Percentiles rank a stretch among this genome's conserved stretches.
Conservation (phyloP, 2,113 vertebrate species). For the Trogon surrucura region DNA sequence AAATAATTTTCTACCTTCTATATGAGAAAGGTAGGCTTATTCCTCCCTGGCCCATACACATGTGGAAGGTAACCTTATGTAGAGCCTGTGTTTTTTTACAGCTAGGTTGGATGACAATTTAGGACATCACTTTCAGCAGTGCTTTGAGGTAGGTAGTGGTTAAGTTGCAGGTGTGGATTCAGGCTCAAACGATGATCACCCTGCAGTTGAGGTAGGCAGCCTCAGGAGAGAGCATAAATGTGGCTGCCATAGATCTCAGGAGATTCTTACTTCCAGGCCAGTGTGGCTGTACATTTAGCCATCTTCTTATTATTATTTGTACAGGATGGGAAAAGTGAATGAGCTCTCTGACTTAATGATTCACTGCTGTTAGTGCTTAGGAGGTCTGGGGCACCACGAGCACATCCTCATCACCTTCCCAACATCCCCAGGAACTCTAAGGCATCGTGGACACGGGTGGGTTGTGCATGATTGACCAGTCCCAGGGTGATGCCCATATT, state of each 20-base stretch:
- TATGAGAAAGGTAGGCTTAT: neutral
- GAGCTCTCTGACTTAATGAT: neutral
- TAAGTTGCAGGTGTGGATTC: neutral
- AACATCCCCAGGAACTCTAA: neutral
- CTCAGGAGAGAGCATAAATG: neutral
- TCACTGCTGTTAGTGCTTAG: neutral
- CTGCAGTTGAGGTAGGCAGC: neutral
- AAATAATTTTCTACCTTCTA: neutral
- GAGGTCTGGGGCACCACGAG: neutral
- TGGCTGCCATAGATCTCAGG: neutral
- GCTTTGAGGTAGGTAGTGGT: neutral
- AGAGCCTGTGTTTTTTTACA: fast-evolving
- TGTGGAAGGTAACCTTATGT: neutral
- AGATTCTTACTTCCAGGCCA: neutral
- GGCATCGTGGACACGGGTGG: fast-evolving
- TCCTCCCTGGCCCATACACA: neutral
- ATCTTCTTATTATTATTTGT: neutral
- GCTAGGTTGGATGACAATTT: neutral
- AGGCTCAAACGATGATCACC: fast-evolving
- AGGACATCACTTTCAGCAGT: neutral
- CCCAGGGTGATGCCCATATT: fast-evolving
- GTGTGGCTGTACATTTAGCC: neutral
- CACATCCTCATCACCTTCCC: neutral
- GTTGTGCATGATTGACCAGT: neutral
- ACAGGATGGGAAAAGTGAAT: neutral